phyloP scores from a whole-genome alignment of 2,888 invertebrate genomes.

The Acanthococcus lagerstroemiae region DNA sequence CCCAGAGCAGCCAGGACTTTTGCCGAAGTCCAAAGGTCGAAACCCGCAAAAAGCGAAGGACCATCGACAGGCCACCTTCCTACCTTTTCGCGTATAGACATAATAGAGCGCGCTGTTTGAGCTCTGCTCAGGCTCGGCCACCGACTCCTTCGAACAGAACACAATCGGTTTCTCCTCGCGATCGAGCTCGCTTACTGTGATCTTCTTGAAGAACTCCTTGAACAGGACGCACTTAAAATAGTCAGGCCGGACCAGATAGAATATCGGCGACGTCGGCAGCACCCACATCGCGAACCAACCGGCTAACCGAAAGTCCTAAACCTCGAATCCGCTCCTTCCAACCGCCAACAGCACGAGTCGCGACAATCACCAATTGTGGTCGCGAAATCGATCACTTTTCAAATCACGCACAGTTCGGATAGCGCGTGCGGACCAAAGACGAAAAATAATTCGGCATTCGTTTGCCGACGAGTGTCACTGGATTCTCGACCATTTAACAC shows the following conservation, averaged over 20 bases:
- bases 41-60: background rate
- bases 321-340: too few species aligned
- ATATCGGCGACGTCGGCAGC: conserved; percentile 17
- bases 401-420: too few species aligned
- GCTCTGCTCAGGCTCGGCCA: background rate
- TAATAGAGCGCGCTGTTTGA: conserved; percentile 40
- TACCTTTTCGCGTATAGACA: conserved; percentile 46
- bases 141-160: background rate
- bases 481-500: too few species aligned
- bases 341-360: too few species aligned
- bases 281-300: conserved; percentile 17
- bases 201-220: conserved; percentile 48
- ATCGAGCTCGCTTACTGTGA: conserved; percentile 58
- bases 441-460: too few species aligned
- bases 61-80: background rate
- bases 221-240: conserved; percentile 43
- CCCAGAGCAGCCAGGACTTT: too few species aligned
- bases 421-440: too few species aligned
- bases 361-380: too few species aligned
- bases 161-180: conserved; percentile 47
- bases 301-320: too few species aligned
- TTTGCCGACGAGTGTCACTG: too few species aligned
- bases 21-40: too few species aligned
- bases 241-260: conserved; percentile 8
- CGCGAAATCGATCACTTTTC: too few species aligned